phyloP scores from a whole-genome alignment of 1,140 invertebrate species.

The Ganaspis sp. region DNA sequence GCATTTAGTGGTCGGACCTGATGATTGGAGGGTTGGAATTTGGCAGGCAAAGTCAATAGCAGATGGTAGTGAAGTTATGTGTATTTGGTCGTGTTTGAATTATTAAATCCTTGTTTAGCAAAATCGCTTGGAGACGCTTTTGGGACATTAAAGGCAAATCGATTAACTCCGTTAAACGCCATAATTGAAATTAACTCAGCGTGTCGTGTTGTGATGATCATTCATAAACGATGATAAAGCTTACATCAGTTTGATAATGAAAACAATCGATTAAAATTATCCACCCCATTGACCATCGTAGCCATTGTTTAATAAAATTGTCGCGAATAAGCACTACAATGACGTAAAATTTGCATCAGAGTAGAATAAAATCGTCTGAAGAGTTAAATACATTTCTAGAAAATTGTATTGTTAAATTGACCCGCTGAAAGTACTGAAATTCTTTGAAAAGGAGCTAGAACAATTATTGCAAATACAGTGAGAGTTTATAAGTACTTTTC shows the following conservation, averaged over 20 bases:
- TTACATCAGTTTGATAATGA: background rate
- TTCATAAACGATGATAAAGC: background rate
- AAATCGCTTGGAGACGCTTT: constrained; percentile 7
- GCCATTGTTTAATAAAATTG: background rate
- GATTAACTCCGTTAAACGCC: background rate
- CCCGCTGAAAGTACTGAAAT: too few relatives aligned
- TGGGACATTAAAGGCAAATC: constrained; percentile 13
- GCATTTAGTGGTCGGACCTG: background rate
- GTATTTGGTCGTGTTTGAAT: constrained; percentile 1
- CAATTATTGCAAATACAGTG: too few relatives aligned
- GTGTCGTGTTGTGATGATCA: background rate
- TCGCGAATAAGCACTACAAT: too few relatives aligned
- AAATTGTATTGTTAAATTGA: too few relatives aligned
- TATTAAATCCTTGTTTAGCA: constrained; percentile 6
- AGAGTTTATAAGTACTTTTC: too few relatives aligned
- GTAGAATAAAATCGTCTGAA: too few relatives aligned
- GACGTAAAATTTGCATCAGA: too few relatives aligned
- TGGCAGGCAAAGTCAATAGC: constrained; percentile 12
- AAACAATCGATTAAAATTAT: background rate
- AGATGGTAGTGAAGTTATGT: constrained; percentile 5
- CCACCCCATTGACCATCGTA: background rate
- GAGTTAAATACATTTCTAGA: too few relatives aligned
- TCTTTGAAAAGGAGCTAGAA: too few relatives aligned
- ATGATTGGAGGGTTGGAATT: background rate
- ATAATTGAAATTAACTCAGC: background rate